A percentile compares a stretch with the other conserved stretches of the same genome.
Conservation (phyloP, 30 jellyfish, hydroid and myxozoan species). For the Morbakka virulenta region DNA sequence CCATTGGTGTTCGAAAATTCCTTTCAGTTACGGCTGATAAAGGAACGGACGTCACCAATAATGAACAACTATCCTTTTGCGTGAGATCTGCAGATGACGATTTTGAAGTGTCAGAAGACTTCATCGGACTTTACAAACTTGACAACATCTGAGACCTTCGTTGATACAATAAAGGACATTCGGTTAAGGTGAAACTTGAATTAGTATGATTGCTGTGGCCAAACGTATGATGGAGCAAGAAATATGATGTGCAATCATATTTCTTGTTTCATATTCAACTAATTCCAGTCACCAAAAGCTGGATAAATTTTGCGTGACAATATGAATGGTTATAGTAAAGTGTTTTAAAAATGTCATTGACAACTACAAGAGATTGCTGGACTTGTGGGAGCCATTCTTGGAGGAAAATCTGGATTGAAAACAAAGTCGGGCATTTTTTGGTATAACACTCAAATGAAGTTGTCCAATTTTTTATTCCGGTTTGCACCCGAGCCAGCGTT, state of each 20-base stretch:
- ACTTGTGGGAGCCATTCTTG: too few species aligned
- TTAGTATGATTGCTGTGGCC: not conserved
- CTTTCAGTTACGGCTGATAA: slow-evolving; percentile 54
- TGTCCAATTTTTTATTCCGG: too few species aligned
- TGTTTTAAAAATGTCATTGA: too few species aligned
- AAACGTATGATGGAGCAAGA: not conserved
- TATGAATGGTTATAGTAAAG: too few species aligned
- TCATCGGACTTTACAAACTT: not conserved
- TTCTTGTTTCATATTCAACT: not conserved
- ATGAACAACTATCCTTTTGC: not conserved
- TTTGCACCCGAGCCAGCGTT: too few species aligned
- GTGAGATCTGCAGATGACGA: not conserved
- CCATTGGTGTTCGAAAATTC: slow-evolving; percentile 3
- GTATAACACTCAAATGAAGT: too few species aligned
- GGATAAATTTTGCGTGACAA: not conserved
- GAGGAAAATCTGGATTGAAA: too few species aligned
- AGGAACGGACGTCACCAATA: slow-evolving; percentile 64
- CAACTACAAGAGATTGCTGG: too few species aligned
- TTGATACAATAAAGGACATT: not conserved
- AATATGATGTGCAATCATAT: not conserved
- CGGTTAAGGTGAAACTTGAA: not conserved
- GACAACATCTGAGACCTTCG: not conserved
- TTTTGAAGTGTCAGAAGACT: not conserved
- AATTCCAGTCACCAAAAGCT: not conserved
- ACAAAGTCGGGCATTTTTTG: too few species aligned